A percentile compares a stretch with the other conserved stretches of the same genome.
These are phyloP conservation scores for Copsychus sechellarum DNA, from an alignment of 2,113 vertebrate species.

Conservation along the genomic window DNA sequence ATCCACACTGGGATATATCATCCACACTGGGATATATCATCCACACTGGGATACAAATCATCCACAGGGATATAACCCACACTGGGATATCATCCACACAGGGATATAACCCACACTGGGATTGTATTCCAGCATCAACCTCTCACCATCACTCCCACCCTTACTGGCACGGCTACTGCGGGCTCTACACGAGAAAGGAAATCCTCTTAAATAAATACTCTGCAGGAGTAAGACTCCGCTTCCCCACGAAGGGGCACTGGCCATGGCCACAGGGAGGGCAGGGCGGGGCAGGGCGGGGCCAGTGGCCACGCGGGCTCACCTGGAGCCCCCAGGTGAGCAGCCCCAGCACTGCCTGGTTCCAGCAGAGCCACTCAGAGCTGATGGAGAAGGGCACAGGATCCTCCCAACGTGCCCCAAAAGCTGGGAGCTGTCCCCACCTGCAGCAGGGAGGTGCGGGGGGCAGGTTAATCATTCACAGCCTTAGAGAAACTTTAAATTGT, in stretches of 20 bases:
- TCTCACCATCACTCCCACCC: conserved; percentile 25
- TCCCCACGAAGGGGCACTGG: not conserved
- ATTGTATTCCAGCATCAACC: conserved; percentile 37
- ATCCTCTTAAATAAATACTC: conserved; percentile 29
- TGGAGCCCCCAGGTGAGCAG: not conserved
- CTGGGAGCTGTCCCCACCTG: not conserved
- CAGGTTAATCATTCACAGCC: not conserved
- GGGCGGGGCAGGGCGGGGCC: not conserved
- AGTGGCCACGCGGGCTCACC: not conserved
- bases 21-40: no score
- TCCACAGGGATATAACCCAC: no score
- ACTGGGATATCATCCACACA: no score
- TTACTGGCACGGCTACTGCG: conserved; percentile 12
- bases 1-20: no score
- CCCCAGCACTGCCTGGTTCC: fast-evolving
- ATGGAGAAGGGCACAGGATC: not conserved
- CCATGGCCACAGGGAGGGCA: not conserved
- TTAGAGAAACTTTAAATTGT: not conserved
- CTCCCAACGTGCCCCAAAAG: not conserved
- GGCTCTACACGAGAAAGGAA: conserved; percentile 28
- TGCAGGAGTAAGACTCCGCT: not conserved
- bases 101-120: not conserved
- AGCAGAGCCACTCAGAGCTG: not conserved
- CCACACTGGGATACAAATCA: no score
- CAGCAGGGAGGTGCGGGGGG: not conserved